A percentile compares a stretch with the other conserved stretches of the same genome.
Conservation (phyloP, 2,888 invertebrate genomes). For the Malthinus seriepunctatus region DNA sequence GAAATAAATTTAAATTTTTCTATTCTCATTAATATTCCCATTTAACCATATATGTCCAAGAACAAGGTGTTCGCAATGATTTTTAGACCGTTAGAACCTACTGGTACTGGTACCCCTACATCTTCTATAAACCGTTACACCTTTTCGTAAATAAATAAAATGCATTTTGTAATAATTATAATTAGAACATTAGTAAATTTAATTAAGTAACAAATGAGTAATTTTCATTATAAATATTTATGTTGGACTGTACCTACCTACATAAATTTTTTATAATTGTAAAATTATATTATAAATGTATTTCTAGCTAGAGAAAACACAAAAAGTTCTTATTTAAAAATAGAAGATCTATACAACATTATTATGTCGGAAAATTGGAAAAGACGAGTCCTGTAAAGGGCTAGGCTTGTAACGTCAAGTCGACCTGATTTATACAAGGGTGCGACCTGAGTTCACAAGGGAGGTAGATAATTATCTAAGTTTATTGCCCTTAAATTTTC, state of each 20-base stretch:
- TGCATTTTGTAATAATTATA: background rate
- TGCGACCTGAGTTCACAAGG: conserved; percentile 3
- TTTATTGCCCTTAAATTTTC: conserved; percentile 8
- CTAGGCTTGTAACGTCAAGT: conserved; percentile 5
- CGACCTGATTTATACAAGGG: conserved; percentile 12
- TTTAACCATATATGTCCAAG: too few species aligned
- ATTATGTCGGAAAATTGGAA: conserved; percentile 10
- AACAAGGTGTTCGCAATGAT: background rate
- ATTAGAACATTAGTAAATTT: background rate
- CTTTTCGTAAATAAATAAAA: background rate
- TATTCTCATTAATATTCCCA: too few species aligned
- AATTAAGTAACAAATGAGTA: too few species aligned
- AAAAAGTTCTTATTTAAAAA: too few species aligned
- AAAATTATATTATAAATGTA: too few species aligned
- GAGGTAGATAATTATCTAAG: conserved; percentile 8
- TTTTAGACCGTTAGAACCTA: background rate
- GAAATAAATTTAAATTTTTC: too few species aligned
- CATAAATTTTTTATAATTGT: too few species aligned
- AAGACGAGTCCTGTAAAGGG: conserved; percentile 7
- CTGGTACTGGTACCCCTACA: background rate
- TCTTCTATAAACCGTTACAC: conserved; percentile 1
- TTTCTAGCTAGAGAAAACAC: too few species aligned
- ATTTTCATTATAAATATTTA: too few species aligned
- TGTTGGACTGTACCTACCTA: too few species aligned
- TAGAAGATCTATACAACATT: background rate